phyloP scores from a whole-genome alignment of 2,113 vertebrate genomes.

The Antechinus flavipes region DNA sequence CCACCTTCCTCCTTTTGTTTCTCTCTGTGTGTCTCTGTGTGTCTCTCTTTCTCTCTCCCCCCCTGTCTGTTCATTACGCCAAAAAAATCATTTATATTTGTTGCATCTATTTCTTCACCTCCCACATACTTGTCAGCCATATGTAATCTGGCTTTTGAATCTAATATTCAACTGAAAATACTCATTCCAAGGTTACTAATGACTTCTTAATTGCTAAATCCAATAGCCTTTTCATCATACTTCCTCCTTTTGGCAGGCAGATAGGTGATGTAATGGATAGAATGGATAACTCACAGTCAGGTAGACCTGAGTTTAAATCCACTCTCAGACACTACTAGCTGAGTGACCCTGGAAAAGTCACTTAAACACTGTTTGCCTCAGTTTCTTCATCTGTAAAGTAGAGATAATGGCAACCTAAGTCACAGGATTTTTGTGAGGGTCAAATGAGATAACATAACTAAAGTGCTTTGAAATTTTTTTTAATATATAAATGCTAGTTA shows the following conservation, averaged over 20 bases:
- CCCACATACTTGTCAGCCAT: neutral
- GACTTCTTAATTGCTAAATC: neutral
- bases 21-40: too few species aligned
- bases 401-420: neutral
- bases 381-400: neutral
- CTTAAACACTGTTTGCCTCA: neutral
- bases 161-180: neutral
- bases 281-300: neutral
- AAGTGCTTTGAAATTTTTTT: neutral
- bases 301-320: neutral
- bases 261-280: neutral
- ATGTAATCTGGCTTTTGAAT: neutral
- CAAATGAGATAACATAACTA: neutral
- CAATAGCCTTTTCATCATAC: neutral
- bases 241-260: neutral
- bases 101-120: neutral
- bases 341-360: neutral
- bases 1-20: too few species aligned
- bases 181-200: neutral
- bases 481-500: neutral
- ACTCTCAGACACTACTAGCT: neutral
- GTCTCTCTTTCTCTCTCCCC: too few species aligned
- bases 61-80: too few species aligned
- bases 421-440: neutral
- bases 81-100: neutral